These are phyloP conservation scores for Poecile montanus DNA, from an alignment of 2,797 vertebrate genomes.

Conservation along the genomic window DNA sequence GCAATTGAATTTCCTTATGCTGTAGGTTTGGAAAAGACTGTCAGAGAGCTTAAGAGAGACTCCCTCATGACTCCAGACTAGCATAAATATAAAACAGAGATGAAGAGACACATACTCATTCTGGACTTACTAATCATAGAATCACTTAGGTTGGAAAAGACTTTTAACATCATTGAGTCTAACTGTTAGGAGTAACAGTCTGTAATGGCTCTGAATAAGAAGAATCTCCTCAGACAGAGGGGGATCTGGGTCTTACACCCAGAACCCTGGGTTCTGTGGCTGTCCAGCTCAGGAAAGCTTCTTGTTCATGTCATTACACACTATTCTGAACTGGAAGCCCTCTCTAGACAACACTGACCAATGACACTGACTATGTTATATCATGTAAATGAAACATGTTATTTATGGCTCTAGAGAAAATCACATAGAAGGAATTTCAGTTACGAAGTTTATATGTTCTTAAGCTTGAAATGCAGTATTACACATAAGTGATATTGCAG, in stretches of 20 bases:
- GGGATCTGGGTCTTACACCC: not conserved
- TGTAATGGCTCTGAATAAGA: not conserved
- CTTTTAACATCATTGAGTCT: not conserved
- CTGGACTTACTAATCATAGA: not conserved
- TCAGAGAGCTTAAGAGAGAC: not conserved
- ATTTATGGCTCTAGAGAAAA: not conserved
- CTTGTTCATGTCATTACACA: not conserved
- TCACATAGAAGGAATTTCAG: not conserved
- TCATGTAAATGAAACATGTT: not conserved
- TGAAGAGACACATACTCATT: not conserved
- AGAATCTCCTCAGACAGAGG: not conserved
- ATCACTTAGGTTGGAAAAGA: not conserved
- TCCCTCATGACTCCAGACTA: rapidly evolving
- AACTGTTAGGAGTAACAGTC: not conserved
- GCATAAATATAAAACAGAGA: not conserved
- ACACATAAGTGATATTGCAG: not conserved
- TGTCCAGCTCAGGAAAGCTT: not conserved
- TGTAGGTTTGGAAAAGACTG: not conserved
- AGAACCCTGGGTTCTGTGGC: not conserved
- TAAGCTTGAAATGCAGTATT: not conserved
- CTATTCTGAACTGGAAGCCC: not conserved
- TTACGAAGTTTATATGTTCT: not conserved
- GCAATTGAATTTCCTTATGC: not conserved
- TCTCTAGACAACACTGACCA: not conserved
- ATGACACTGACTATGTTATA: not conserved